phyloP scores from a whole-genome alignment of 2,797 vertebrate species.

The Anomalospiza imberbis region DNA sequence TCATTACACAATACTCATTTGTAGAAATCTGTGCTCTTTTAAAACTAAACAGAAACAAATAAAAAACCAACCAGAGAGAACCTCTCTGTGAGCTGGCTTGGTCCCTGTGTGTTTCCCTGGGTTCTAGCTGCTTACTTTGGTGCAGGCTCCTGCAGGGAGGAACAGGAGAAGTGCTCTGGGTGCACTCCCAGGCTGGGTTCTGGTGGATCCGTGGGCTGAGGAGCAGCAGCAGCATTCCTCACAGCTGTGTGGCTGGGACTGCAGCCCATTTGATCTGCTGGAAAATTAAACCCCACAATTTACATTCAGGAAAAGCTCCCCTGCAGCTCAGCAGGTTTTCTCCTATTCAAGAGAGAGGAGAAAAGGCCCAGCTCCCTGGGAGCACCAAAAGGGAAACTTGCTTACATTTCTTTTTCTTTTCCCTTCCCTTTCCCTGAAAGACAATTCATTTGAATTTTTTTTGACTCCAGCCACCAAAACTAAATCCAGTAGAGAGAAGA shows the following conservation, averaged over 20 bases:
- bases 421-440: neutral
- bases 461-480: neutral
- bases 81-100: neutral
- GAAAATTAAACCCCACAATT: neutral
- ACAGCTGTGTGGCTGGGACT: neutral
- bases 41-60: neutral
- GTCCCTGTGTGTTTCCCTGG: neutral
- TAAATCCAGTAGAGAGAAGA: neutral
- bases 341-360: neutral
- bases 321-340: neutral
- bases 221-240: neutral
- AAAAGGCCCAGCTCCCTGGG: neutral
- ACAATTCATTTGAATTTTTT: neutral
- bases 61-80: neutral
- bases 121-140: neutral
- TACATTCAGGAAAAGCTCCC: neutral
- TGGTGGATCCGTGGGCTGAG: rapidly evolving
- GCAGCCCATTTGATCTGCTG: neutral
- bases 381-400: neutral
- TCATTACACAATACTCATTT: neutral
- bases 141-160: rapidly evolving
- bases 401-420: neutral
- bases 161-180: neutral
- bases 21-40: neutral
- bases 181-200: neutral